Conservation (phyloP, 1,140 invertebrate species). For the Dendroctonus ponderosae region DNA sequence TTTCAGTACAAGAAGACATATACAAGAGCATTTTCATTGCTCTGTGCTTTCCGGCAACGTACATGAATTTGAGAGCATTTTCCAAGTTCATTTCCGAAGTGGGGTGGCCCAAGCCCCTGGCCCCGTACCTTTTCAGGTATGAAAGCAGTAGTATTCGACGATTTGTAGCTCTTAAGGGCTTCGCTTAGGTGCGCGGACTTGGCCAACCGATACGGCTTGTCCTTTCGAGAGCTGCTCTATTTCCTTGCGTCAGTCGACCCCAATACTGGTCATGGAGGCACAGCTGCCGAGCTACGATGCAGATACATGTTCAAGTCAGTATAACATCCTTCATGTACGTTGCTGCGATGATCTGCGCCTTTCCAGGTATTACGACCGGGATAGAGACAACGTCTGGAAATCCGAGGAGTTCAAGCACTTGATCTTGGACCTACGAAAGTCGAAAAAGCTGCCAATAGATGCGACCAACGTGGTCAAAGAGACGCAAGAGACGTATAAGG, state of each 20-base stretch:
- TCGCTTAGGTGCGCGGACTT: constrained; percentile 52
- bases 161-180: background rate
- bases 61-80: constrained; percentile 51
- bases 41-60: constrained; percentile 50
- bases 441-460: constrained; percentile 38
- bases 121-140: constrained; percentile 47
- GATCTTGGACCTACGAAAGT: constrained; percentile 37
- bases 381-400: constrained; percentile 40
- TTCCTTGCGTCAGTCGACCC: constrained; percentile 52
- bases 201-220: constrained; percentile 49
- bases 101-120: constrained; percentile 50
- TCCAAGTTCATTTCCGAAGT: constrained; percentile 50
- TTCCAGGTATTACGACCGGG: constrained; percentile 43
- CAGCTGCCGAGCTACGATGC: constrained; percentile 51
- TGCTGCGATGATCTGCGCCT: background rate
- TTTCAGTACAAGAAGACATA: constrained; percentile 35
- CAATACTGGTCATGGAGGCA: constrained; percentile 49
- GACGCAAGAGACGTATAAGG: constrained; percentile 38
- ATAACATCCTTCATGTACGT: too few species aligned
- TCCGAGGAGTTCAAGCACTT: constrained; percentile 40
- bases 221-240: constrained; percentile 52
- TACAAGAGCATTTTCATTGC: constrained; percentile 50
- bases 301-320: constrained; percentile 53
- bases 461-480: constrained; percentile 37
- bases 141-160: background rate